Percentiles rank a stretch among this genome's conserved stretches.
These are phyloP conservation scores for Brachionichthys hirsutus DNA, from an alignment of 2,113 vertebrate genomes.

Conservation along the genomic window DNA sequence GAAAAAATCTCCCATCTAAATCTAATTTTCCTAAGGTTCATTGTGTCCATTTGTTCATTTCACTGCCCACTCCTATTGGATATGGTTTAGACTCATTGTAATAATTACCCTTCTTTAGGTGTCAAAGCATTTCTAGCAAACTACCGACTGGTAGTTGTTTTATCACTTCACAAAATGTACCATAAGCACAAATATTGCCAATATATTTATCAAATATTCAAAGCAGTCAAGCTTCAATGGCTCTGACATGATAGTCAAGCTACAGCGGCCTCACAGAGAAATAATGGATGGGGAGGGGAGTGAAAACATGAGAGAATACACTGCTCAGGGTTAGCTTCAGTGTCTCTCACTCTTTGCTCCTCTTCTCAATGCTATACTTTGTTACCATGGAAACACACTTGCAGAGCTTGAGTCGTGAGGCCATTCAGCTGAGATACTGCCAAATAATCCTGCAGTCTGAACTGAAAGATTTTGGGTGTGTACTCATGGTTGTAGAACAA, in stretches of 20 bases:
- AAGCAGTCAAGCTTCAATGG: not conserved
- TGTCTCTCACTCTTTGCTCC: conserved; percentile 47
- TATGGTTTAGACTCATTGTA: no score
- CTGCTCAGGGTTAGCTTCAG: conserved; percentile 38
- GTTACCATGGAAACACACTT: conserved; percentile 76
- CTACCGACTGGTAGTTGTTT: no score
- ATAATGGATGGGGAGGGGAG: conserved; percentile 10
- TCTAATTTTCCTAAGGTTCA: not conserved
- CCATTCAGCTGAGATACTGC: conserved; percentile 57
- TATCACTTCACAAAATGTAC: no score
- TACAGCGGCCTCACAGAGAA: not conserved
- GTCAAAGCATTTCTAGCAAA: no score
- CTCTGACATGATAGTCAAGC: conserved; percentile 13
- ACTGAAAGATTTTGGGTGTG: conserved; percentile 5
- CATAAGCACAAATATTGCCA: no score
- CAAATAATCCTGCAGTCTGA: conserved; percentile 56
- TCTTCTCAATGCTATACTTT: conserved; percentile 61
- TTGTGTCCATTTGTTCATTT: no score
- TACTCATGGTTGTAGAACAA: conserved; percentile 36
- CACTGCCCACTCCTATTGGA: no score
- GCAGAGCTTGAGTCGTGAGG: conserved; percentile 63
- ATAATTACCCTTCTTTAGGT: no score
- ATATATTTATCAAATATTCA: not conserved
- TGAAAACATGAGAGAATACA: conserved; percentile 10
- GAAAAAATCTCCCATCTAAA: not conserved